These are phyloP conservation scores for Tonatia bakeri DNA, from an alignment of 2,113 vertebrate genomes.

Conservation along the genomic window DNA sequence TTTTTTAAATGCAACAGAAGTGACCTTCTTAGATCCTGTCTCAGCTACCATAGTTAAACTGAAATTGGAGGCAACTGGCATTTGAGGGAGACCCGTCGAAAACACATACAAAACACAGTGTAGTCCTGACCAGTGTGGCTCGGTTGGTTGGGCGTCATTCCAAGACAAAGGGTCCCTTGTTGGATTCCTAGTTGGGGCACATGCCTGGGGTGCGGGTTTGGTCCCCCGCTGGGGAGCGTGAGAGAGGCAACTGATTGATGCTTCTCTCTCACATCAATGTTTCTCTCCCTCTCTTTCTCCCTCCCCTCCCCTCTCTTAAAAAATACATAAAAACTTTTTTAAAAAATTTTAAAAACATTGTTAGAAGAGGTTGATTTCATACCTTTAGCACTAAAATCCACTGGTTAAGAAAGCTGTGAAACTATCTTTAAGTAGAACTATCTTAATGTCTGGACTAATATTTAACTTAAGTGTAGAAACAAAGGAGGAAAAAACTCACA, in stretches of 20 bases:
- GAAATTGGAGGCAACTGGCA: neutral
- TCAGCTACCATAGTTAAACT: neutral
- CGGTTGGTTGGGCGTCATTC: too few species aligned
- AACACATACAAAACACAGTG: neutral
- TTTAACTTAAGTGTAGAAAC: constrained; percentile 11
- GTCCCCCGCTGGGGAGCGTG: too few species aligned
- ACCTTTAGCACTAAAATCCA: neutral
- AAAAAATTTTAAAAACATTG: too few species aligned
- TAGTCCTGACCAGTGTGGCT: too few species aligned
- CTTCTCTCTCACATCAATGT: too few species aligned
- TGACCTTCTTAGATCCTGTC: neutral
- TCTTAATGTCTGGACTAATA: neutral
- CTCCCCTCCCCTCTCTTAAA: too few species aligned
- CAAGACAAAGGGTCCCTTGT: too few species aligned
- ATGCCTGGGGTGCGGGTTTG: too few species aligned
- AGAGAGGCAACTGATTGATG: too few species aligned
- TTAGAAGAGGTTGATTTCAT: neutral
- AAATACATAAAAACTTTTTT: too few species aligned
- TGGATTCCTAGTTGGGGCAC: too few species aligned
- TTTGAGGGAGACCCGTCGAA: neutral
- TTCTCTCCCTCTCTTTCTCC: too few species aligned
- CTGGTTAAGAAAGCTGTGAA: neutral
- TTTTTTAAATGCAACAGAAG: constrained; percentile 18
- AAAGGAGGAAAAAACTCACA: fast-evolving
- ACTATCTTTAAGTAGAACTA: neutral